Evolutionary conservation across 2,888 invertebrate species (phyloP).

Genomic region (Cybosia mesomella): DNA sequence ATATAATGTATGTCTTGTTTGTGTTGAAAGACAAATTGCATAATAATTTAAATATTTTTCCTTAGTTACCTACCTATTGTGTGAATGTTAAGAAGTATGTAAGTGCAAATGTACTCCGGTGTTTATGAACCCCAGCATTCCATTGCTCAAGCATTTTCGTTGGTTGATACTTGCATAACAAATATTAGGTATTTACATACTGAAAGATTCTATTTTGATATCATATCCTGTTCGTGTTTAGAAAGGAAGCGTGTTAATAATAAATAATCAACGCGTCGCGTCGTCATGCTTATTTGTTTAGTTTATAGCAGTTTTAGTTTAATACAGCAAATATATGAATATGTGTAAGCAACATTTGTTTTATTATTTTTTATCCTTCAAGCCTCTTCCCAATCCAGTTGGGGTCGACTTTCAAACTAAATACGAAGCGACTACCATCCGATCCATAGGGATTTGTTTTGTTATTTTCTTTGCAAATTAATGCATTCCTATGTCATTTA

Average conservation of each 20-base stretch:
- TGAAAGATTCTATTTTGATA: slow-evolving; percentile 40
- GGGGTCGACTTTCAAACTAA: no score
- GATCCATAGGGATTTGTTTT: no score
- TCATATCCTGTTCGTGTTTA: slow-evolving; percentile 23
- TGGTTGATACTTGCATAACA: slow-evolving; percentile 26
- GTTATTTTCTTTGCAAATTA: no score
- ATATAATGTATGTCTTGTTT: slow-evolving; percentile 23
- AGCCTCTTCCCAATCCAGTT: not conserved
- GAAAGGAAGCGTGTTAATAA: slow-evolving; percentile 36
- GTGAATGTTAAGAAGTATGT: slow-evolving; percentile 38
- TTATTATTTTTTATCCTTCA: slow-evolving; percentile 25
- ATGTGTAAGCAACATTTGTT: slow-evolving; percentile 65
- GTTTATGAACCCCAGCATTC: slow-evolving; percentile 42
- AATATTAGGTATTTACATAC: slow-evolving; percentile 15
- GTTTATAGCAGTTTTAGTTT: slow-evolving; percentile 62
- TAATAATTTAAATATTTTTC: slow-evolving; percentile 41
- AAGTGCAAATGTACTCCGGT: slow-evolving; percentile 46
- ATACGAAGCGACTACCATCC: no score
- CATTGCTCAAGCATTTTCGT: slow-evolving; percentile 48
- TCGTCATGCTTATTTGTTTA: slow-evolving; percentile 67
- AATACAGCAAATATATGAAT: slow-evolving; percentile 69
- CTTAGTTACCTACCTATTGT: slow-evolving; percentile 21
- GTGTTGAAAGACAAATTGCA: slow-evolving; percentile 42
- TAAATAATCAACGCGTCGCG: slow-evolving; percentile 50
- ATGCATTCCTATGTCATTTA: no score